Evolutionary conservation across 2,888 invertebrate genomes (phyloP).

Genomic region (Alcis repandata): DNA sequence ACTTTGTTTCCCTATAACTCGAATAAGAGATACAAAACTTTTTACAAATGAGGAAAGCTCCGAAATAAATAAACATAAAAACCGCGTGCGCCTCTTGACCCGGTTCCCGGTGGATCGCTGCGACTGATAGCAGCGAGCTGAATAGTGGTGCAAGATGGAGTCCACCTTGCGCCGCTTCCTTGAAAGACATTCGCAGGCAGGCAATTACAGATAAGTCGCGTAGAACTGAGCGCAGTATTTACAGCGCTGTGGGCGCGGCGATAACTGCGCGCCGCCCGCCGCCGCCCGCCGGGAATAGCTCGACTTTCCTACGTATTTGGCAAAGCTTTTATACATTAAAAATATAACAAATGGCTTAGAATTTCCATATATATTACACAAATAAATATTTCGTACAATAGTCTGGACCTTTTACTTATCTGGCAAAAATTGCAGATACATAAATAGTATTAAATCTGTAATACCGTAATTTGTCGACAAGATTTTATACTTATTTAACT

Average conservation of each 20-base stretch:
- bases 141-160: conserved; percentile 80
- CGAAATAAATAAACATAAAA: conserved; percentile 67
- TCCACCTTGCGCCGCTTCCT: conserved; percentile 77
- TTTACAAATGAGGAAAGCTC: conserved; percentile 38
- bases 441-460: not conserved
- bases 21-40: conserved; percentile 11
- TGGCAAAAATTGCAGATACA: conserved; percentile 8
- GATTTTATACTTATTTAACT: too few relatives aligned
- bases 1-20: conserved; percentile 45
- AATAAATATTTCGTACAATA: conserved; percentile 33
- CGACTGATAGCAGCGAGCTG: conserved; percentile 70
- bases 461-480: not conserved
- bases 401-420: conserved; percentile 10
- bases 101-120: conserved; percentile 68
- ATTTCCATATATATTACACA: conserved; percentile 45
- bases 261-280: conserved; percentile 57
- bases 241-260: conserved; percentile 75
- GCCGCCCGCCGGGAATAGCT: conserved; percentile 46
- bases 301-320: conserved; percentile 50
- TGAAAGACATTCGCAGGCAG: conserved; percentile 85
- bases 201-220: conserved; percentile 86
- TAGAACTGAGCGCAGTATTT: conserved; percentile 81
- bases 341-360: conserved; percentile 42
- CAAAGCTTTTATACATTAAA: conserved; percentile 48
- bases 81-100: conserved; percentile 72